A percentile compares a stretch with the other conserved stretches of the same genome.
Evolutionary conservation across 2,113 vertebrate species (phyloP).

Genomic region (Morone chrysops): DNA sequence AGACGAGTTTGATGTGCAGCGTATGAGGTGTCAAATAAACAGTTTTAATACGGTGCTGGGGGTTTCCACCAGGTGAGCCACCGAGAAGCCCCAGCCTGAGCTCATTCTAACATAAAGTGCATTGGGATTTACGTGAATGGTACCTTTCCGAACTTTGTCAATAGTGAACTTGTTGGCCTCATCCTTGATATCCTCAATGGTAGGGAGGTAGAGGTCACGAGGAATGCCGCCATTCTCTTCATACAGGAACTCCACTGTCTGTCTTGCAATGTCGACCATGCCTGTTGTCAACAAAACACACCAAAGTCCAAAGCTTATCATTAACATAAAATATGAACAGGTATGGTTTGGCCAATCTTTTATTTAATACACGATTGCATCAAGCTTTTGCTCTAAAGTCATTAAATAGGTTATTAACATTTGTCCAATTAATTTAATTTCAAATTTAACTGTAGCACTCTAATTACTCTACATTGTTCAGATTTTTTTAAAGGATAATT

Average conservation of each 20-base stretch:
- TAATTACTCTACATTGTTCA: background rate
- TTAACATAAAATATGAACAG: background rate
- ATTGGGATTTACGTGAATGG: background rate
- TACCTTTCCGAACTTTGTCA: conserved; percentile 99
- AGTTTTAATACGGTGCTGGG: background rate
- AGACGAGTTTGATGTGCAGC: background rate
- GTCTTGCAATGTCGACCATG: conserved; percentile 96
- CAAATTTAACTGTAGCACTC: background rate
- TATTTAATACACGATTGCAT: conserved; percentile 16
- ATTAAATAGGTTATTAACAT: background rate
- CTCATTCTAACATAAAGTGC: background rate
- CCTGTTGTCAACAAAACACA: conserved; percentile 59
- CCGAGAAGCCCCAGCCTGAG: too few species aligned
- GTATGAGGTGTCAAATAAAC: background rate
- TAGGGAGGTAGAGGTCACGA: conserved; percentile 97
- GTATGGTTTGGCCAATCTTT: background rate
- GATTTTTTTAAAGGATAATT: conserved; percentile 7
- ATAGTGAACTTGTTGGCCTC: conserved; percentile 99
- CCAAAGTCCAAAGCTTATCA: background rate
- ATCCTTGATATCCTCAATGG: conserved; percentile 98
- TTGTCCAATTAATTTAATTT: background rate
- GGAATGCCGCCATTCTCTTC: conserved; percentile 99
- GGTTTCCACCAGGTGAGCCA: too few species aligned
- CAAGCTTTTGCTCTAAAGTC: background rate
- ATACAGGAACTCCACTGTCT: conserved; percentile 98